These are phyloP conservation scores for Rhincodon typus DNA, from an alignment of 2,797 vertebrate genomes.

Conservation along the genomic window DNA sequence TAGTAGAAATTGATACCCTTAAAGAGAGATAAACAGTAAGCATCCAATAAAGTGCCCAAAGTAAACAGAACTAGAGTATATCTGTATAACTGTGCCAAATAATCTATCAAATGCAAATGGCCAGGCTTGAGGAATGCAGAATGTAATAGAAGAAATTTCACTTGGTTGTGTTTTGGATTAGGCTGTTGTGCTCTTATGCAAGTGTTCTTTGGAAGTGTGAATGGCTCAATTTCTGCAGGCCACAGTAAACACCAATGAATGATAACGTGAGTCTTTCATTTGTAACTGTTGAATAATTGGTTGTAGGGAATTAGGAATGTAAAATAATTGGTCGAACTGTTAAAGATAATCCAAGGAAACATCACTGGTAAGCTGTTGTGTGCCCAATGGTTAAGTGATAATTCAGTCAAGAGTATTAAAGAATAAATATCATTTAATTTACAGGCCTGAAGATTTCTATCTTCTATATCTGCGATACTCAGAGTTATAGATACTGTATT, in stretches of 20 bases:
- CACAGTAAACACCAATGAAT: not conserved
- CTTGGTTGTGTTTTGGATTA: not conserved
- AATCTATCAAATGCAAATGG: not conserved
- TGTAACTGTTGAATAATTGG: not conserved
- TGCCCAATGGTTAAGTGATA: not conserved
- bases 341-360: constrained; percentile 4
- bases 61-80: not conserved
- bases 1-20: not conserved
- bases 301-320: not conserved
- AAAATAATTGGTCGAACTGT: constrained; percentile 2
- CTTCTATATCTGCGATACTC: not conserved
- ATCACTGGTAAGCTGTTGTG: not conserved
- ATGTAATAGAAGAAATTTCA: not conserved
- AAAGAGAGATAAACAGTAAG: not conserved
- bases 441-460: not conserved
- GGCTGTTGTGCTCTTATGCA: not conserved
- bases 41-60: not conserved
- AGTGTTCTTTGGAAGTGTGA: not conserved
- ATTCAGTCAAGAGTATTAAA: not conserved
- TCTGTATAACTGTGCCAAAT: not conserved
- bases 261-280: not conserved
- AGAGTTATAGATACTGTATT: not conserved
- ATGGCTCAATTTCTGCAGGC: too few relatives aligned
- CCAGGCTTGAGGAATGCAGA: not conserved
- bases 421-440: not conserved